Conservation (phyloP, 2,888 invertebrate genomes). For the Synergus umbraculus region DNA sequence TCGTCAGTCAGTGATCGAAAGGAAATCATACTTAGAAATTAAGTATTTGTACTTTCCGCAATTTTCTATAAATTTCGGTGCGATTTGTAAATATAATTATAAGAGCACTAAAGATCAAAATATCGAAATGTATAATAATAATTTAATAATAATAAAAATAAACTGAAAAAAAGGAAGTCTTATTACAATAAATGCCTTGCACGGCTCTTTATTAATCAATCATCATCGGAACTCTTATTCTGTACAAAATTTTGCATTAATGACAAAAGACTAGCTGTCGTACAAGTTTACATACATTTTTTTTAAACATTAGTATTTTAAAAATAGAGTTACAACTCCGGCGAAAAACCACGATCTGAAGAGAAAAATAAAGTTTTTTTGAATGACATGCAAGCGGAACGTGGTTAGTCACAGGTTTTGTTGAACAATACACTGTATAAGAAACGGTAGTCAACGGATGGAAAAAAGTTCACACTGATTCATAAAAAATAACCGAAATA, state of each 20-base stretch:
- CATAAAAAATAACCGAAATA: slow-evolving; percentile 56
- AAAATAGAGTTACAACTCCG: slow-evolving; percentile 17
- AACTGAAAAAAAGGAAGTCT: background rate
- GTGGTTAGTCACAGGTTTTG: slow-evolving; percentile 19
- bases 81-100: slow-evolving; percentile 17
- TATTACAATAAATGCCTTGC: slow-evolving; percentile 50
- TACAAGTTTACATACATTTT: slow-evolving; percentile 13
- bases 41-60: slow-evolving; percentile 20
- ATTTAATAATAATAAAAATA: background rate
- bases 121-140: background rate
- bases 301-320: slow-evolving; percentile 1
- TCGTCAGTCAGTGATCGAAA: slow-evolving; percentile 20
- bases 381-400: background rate
- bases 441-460: slow-evolving; percentile 20
- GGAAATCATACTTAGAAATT: slow-evolving; percentile 38
- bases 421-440: slow-evolving; percentile 30
- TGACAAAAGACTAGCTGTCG: slow-evolving; percentile 22
- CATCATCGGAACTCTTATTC: slow-evolving; percentile 39
- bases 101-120: background rate
- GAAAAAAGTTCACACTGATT: slow-evolving; percentile 23
- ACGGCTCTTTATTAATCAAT: slow-evolving; percentile 53
- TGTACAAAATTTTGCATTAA: slow-evolving; percentile 50
- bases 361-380: background rate
- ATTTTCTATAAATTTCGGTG: background rate
- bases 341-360: slow-evolving; percentile 20